These are phyloP conservation scores for Bujurquina vittata DNA, from an alignment of 2,113 vertebrate species.

Conservation along the genomic window DNA sequence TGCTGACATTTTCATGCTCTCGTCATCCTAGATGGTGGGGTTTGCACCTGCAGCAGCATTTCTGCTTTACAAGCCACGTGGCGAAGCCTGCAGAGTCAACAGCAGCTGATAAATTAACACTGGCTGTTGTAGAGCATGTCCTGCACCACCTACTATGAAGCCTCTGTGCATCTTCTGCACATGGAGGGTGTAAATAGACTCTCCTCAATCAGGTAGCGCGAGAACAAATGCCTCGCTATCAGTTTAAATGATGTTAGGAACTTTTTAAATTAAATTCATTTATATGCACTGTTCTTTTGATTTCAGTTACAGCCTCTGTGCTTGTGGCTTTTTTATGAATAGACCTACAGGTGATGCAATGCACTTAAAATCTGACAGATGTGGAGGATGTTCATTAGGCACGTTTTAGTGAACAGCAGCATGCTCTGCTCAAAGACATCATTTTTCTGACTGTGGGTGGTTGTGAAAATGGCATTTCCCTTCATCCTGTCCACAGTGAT, in stretches of 20 bases:
- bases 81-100: slow-evolving; percentile 43
- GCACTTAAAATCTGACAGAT: not conserved
- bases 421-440: slow-evolving; percentile 1
- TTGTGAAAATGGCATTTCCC: not conserved
- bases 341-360: slow-evolving; percentile 11
- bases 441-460: not conserved
- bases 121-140: not conserved
- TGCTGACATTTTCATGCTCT: not conserved
- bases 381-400: slow-evolving; percentile 24
- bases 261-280: not conserved
- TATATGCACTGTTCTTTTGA: not conserved
- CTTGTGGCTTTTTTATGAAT: not conserved
- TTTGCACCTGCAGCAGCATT: slow-evolving; percentile 44
- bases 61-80: not conserved
- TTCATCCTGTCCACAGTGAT: not conserved
- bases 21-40: not conserved
- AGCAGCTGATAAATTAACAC: slow-evolving; percentile 30
- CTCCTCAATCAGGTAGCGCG: not conserved
- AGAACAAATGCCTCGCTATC: not conserved
- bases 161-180: not conserved
- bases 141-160: slow-evolving; percentile 38
- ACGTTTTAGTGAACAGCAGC: not conserved
- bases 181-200: not conserved
- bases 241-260: not conserved
- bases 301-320: not conserved